Evolutionary conservation across 2,113 vertebrate species (phyloP).

Genomic region (Rhinichthys klamathensis): DNA sequence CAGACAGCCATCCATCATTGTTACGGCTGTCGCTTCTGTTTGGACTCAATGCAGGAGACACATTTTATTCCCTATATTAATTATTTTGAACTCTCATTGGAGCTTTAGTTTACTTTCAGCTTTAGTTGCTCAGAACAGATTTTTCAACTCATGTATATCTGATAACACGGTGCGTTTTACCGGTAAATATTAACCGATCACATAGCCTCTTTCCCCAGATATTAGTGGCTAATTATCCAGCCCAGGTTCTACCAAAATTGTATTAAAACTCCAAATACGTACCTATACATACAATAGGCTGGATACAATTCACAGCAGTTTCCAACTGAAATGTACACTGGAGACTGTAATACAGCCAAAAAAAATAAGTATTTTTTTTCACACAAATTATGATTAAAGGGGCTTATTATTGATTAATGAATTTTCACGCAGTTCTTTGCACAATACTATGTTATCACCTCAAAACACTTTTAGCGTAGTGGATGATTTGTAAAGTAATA

Average conservation of each 20-base stretch:
- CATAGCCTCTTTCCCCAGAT: constrained; percentile 65
- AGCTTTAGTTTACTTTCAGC: constrained; percentile 23
- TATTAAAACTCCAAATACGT: background rate
- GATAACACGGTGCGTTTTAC: constrained; percentile 49
- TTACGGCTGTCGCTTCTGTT: constrained; percentile 31
- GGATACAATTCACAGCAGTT: too few species aligned
- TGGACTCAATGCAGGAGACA: constrained; percentile 21
- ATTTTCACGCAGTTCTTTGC: background rate
- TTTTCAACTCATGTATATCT: background rate
- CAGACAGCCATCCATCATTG: constrained; percentile 64
- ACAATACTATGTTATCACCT: background rate
- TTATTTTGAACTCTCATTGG: constrained; percentile 38
- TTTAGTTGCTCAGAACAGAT: background rate
- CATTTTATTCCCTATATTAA: constrained; percentile 46
- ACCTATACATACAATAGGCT: background rate
- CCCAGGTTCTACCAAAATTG: background rate
- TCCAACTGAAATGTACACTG: too few species aligned
- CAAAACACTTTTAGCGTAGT: background rate
- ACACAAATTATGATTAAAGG: background rate
- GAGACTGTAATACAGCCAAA: background rate
- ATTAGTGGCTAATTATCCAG: constrained; percentile 60
- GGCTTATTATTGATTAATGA: background rate
- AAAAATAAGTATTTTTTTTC: background rate
- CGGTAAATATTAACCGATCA: constrained; percentile 74
- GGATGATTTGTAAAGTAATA: background rate